Evolutionary conservation across 2,113 vertebrate species (phyloP).

Genomic region (Sturnira hondurensis): DNA sequence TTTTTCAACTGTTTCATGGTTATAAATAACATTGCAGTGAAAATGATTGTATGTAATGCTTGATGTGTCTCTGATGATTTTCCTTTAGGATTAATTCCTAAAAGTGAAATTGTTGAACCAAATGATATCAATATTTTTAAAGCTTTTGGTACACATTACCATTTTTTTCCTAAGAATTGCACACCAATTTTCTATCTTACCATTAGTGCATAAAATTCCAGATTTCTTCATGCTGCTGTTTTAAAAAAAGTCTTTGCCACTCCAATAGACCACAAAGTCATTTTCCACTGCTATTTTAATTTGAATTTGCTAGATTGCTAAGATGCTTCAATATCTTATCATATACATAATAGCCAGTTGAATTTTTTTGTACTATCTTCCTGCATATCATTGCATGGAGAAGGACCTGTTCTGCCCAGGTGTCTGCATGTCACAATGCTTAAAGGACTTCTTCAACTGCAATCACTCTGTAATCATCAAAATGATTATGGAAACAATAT

Average conservation of each 20-base stretch:
- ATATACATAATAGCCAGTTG: background rate
- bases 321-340: background rate
- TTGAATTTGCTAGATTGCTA: background rate
- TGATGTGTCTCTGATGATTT: background rate
- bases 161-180: background rate
- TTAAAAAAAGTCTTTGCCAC: background rate
- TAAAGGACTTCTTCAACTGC: background rate
- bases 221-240: background rate
- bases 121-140: background rate
- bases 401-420: background rate
- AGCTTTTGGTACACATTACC: background rate
- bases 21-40: background rate
- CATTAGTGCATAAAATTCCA: background rate
- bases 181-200: background rate
- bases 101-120: background rate
- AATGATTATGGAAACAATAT: background rate
- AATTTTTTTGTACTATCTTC: background rate
- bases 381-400: background rate
- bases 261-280: background rate
- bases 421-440: background rate
- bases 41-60: background rate
- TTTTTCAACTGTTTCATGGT: background rate
- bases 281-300: background rate
- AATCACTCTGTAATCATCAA: background rate
- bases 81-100: background rate